Evolutionary conservation across 1,140 invertebrate genomes (phyloP), one percentile per base, ranked within the genome.

Genomic region (Drosophila tropicalis): DNA sequence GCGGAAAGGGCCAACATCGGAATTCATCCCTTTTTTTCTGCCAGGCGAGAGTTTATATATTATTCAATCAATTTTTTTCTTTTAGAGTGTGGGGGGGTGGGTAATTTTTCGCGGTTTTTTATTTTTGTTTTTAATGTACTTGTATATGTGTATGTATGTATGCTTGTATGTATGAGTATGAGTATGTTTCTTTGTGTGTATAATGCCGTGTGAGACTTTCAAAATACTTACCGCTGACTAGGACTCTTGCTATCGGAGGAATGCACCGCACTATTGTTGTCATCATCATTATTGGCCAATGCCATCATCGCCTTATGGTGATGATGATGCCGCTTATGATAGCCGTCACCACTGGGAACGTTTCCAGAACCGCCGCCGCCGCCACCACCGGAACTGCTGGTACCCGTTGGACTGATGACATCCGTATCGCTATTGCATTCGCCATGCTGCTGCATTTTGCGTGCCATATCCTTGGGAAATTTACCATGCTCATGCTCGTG

Each of bases 221-320:
- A 40, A 41, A 19, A 25, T 67, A 81, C 87, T 90, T 87, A 95
- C 94, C 94, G 94, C 90, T 95, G 94, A 79, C 93, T 94, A 22
- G 94, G 94, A 89, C 94, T 95, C 76, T 95, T 95, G 92, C 94
- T 94, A 75, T 95, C 94, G 57, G 94, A 94, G 78, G 94, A 94
- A 72, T 93, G 93, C 69, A 94, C 94, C 81, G 94, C 94, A 80
- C 94, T 95, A 58, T 94, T 94, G 76, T 94, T 94, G 64, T 95
- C 94, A 65, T 95, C 94, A 72, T 93, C 93, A 65, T 57, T 32
- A 57, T 94, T 56, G 94, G 61, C 94, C 71, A 79, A 67, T 5
- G 72, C 76, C 55, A 41, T 70, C 71, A 79, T 70, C 4, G 72
- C 76, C 55, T 55, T 70, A 62, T 87, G 89, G 55, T 89, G 84